Base-by-base conservation (phyloP, 2,888 invertebrate genomes). In the Drosophila imparisetae region DNA sequence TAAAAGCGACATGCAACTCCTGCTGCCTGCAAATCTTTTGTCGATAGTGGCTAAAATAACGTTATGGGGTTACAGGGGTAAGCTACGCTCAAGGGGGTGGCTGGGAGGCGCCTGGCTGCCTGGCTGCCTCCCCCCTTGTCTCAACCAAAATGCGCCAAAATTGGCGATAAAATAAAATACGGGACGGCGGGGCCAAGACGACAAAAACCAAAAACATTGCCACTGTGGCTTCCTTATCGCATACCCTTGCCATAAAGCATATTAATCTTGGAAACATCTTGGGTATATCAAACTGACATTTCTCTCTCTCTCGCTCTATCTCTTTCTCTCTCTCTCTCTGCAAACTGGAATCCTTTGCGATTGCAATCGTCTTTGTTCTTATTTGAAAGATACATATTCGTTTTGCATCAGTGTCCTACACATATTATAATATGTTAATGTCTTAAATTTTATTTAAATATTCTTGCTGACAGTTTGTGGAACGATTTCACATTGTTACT, bases 81-180 rank as follows among this genome's bases (percentile, higher is more conserved):
- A 42, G 59, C 60, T 27, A 1, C 6, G 27, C 40, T 2, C n/a
- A 34, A 8, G 10, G 45, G 21, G 34, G 21, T 21, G 27, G 10
- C 48, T 50, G 71, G 29, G 24, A 18, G 63, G 27, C n/a, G 27
- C 52, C 13, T 29, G 52, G 48, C 18, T 55, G 61, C 38, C 24
- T 13, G 18, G 13, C 13, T 27, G 45, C 38, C 11, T 32, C 4
- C 30, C 21, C 15, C 24, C 24, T 11, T 36, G 36, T 55, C 27
- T 8, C 48, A 66, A 59, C 63, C 61, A 70, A 73, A 79, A 79
- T 78, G 81, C 83, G 80, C 73, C 78, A 71, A 83, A 89, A 89
- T 89, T 86, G 90, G 85, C 87, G 89, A 86, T 86, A 86, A 86
- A 89, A 87, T 89, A 88, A 87, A 86, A 86, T 76, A 80, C 71